These are phyloP conservation scores for Ptychobarbus kaznakovi DNA, from an alignment of 2,797 vertebrate species.

Conservation along the genomic window DNA sequence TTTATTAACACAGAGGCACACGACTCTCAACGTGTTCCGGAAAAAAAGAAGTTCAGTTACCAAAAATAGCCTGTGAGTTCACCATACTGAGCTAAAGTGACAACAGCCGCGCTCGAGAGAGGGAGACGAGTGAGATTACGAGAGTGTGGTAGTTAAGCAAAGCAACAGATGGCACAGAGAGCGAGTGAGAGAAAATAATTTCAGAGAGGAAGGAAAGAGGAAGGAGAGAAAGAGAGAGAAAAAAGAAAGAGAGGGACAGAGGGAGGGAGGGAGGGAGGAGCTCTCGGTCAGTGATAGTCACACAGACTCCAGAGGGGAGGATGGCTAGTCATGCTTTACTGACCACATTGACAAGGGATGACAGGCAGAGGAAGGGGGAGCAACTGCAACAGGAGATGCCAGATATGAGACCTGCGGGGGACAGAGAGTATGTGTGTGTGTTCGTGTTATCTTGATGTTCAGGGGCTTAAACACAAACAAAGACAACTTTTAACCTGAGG, in stretches of 20 bases:
- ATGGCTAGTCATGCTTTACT: slow-evolving; percentile 72
- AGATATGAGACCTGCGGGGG: slow-evolving; percentile 49
- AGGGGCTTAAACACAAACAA: slow-evolving; percentile 51
- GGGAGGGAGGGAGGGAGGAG: slow-evolving; percentile 32
- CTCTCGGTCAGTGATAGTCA: slow-evolving; percentile 51
- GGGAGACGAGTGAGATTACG: slow-evolving; percentile 35
- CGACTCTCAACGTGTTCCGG: slow-evolving; percentile 53
- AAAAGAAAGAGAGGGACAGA: background rate
- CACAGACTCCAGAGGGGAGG: slow-evolving; percentile 43
- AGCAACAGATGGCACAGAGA: slow-evolving; percentile 44
- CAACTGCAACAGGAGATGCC: slow-evolving; percentile 59
- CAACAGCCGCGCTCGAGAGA: slow-evolving; percentile 69
- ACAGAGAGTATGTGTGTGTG: slow-evolving; percentile 25
- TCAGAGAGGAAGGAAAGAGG: slow-evolving; percentile 28
- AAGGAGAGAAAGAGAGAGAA: background rate
- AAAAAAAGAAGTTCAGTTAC: slow-evolving; percentile 63
- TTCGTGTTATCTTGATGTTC: slow-evolving; percentile 43
- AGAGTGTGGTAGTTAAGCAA: slow-evolving; percentile 45
- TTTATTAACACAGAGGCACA: slow-evolving; percentile 50
- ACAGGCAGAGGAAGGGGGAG: slow-evolving; percentile 61
- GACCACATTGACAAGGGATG: slow-evolving; percentile 70
- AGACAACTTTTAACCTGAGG: slow-evolving; percentile 43
- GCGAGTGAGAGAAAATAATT: slow-evolving; percentile 33
- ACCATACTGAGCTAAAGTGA: slow-evolving; percentile 73
- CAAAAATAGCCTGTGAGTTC: slow-evolving; percentile 79